Conservation (phyloP, 2,113 vertebrate genomes). For the Trogon melanurus region DNA sequence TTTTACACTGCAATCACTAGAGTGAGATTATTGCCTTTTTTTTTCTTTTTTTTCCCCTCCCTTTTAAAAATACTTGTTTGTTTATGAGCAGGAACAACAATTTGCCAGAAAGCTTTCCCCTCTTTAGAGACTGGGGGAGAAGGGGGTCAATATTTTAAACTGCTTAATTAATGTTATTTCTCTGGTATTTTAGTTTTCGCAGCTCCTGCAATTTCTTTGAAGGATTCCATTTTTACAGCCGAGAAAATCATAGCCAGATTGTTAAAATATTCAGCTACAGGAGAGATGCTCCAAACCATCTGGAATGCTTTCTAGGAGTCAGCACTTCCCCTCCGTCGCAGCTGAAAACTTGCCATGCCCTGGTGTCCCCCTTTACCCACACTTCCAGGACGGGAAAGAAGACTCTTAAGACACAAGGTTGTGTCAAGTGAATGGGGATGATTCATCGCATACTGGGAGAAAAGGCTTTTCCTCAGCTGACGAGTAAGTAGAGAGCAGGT, state of each 20-base stretch:
- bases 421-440: not conserved
- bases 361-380: not conserved
- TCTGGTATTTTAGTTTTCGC: slow-evolving; percentile 53
- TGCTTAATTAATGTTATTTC: slow-evolving; percentile 57
- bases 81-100: not conserved
- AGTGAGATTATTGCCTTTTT: not conserved
- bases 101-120: not conserved
- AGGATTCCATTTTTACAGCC: slow-evolving; percentile 34
- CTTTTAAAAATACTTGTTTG: not conserved
- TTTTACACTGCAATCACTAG: not conserved
- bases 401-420: not conserved
- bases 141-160: slow-evolving; percentile 34
- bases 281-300: slow-evolving; percentile 72
- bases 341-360: slow-evolving; percentile 45
- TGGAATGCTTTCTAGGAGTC: slow-evolving; percentile 74
- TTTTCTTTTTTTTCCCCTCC: too few species aligned
- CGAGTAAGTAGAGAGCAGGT: not conserved
- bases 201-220: slow-evolving; percentile 69
- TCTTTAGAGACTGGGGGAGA: not conserved
- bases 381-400: not conserved
- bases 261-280: slow-evolving; percentile 78
- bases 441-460: not conserved
- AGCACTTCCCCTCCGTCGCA: slow-evolving; percentile 53
- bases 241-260: slow-evolving; percentile 72
- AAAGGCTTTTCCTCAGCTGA: not conserved